Base-by-base conservation (phyloP, 1,140 invertebrate genomes). In the Bombus sibiricus region DNA sequence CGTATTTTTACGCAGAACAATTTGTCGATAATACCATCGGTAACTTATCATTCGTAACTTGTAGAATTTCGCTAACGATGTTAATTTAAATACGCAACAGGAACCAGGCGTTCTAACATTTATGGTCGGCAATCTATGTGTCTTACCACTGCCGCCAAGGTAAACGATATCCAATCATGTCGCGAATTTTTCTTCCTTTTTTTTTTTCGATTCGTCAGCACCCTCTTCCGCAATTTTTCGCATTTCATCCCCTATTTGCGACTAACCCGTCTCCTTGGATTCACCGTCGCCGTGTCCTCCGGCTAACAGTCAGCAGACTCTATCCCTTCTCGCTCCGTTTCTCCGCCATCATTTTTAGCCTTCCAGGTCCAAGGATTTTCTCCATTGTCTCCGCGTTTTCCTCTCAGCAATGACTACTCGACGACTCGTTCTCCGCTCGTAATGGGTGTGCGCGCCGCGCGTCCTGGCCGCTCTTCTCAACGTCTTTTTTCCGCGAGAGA, bases 311-410 rank as follows among this genome's bases (percentile, higher is more conserved):
- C 74, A 28, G 25, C 74, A 37, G 32, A 12, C 32, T 32, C 74
- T 13, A 1, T 13, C 32, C 74, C 47, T 57, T 57, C 47, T 83
- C 37, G 1, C 28, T 34, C 73, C 22, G 18, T 41, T 47, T 25
- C 37, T 22, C 34, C 32, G 22, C 32, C 28, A 13, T 41, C 32
- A 39, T 62, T 72, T 87, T 85, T 64, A 87, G 47, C 66, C 68
- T 32, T 72, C 39, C 59, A 18, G 57, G 43, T 71, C 75, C 87
- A 90, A 84, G 84, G 84, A 76, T 86, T 86, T 87, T 83, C 73
- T 0, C 64, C 64, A 91, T 91, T 91, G 90, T 91, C 79, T 66
- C 41, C 72, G 81, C 75, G 76, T 84, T 88, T 87, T 88, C 83
- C 84, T 89, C 81, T 64, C 53, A 53, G 41, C 69, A 78, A 91